Conservation (phyloP, 2,797 vertebrate genomes). For the Enteromius argenteus region DNA sequence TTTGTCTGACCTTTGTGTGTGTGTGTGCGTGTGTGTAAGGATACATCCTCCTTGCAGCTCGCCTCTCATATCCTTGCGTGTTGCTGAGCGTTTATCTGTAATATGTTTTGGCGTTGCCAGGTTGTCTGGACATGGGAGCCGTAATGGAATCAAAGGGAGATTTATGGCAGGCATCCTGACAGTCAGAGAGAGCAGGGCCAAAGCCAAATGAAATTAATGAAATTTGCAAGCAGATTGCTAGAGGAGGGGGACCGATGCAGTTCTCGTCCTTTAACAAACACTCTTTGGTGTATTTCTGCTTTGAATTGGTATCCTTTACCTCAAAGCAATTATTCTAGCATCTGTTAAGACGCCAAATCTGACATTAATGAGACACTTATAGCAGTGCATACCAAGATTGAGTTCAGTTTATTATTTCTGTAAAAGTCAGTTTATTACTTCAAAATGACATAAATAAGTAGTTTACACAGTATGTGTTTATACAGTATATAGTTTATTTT, state of each 20-base stretch:
- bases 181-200: conserved; percentile 72
- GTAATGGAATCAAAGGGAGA: conserved; percentile 85
- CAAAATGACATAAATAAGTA: background rate
- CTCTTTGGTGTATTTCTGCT: conserved; percentile 33
- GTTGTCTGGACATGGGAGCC: conserved; percentile 75
- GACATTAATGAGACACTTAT: background rate
- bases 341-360: conserved; percentile 11
- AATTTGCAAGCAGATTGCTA: conserved; percentile 77
- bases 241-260: conserved; percentile 67
- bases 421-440: background rate
- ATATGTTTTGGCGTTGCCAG: conserved; percentile 72
- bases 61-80: conserved; percentile 58
- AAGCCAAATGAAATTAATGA: conserved; percentile 82
- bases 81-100: conserved; percentile 68
- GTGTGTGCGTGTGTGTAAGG: conserved; percentile 39
- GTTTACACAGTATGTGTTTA: background rate
- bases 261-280: conserved; percentile 57
- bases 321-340: background rate
- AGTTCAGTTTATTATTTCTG: background rate
- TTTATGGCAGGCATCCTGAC: conserved; percentile 74
- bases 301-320: conserved; percentile 24
- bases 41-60: conserved; percentile 49
- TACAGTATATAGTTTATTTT: background rate
- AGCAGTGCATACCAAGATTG: background rate
- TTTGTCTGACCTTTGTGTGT: conserved; percentile 32